Percentiles rank a stretch among this genome's conserved stretches.
Evolutionary conservation across 64 coral and sea anemone species (phyloP).

Genomic region (Dendronephthya gigantea): DNA sequence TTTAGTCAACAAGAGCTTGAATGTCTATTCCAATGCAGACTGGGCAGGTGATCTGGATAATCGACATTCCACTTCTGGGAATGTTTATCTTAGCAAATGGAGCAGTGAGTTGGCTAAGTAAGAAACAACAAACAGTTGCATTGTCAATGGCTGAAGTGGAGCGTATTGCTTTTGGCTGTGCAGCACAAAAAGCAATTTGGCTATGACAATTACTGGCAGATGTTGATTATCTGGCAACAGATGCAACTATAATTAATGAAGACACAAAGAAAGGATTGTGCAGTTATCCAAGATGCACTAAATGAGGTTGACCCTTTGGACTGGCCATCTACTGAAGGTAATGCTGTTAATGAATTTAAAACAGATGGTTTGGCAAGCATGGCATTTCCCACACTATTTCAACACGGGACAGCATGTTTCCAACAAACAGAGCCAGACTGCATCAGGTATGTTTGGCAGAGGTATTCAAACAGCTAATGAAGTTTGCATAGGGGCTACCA

Average conservation of each 20-base stretch:
- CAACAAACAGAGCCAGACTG: too few relatives aligned
- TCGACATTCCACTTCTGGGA: slow-evolving; percentile 41
- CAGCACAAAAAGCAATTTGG: slow-evolving; percentile 27
- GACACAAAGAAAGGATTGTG: too few relatives aligned
- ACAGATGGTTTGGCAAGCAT: too few relatives aligned
- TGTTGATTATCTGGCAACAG: not conserved
- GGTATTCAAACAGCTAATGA: too few relatives aligned
- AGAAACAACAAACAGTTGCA: slow-evolving; percentile 33
- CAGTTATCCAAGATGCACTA: too few relatives aligned
- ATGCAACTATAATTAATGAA: slow-evolving; percentile 11
- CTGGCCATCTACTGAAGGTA: too few relatives aligned
- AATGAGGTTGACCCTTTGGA: too few relatives aligned
- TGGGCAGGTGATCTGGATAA: slow-evolving; percentile 47
- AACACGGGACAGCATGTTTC: too few relatives aligned
- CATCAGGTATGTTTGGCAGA: too few relatives aligned
- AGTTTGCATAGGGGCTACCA: too few relatives aligned
- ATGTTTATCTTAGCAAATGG: slow-evolving; percentile 32
- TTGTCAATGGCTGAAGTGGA: slow-evolving; percentile 29
- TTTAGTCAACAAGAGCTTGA: not conserved
- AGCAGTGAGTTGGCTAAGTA: slow-evolving; percentile 34
- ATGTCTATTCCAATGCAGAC: slow-evolving; percentile 17
- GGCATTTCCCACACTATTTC: too few relatives aligned
- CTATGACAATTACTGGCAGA: slow-evolving; percentile 13
- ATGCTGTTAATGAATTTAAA: too few relatives aligned
- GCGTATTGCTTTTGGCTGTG: not conserved